Evolutionary conservation across 1,140 invertebrate genomes (phyloP).

Genomic region (Metopolophium dirhodum): DNA sequence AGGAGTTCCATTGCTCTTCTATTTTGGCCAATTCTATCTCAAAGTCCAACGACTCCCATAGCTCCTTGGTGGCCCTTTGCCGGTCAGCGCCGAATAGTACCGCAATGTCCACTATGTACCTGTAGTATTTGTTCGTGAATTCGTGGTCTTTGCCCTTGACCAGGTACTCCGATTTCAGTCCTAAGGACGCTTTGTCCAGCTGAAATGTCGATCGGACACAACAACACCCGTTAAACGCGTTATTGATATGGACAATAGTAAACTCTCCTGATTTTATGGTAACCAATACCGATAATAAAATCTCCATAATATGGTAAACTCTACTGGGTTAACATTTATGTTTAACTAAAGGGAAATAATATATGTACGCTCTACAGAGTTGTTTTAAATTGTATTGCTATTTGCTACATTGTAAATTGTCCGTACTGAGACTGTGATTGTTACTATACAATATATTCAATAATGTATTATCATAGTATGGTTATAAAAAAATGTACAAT

Average conservation of each 20-base stretch:
- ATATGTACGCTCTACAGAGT: no score
- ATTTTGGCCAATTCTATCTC: constrained; percentile 94
- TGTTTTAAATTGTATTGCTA: no score
- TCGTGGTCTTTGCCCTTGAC: constrained; percentile 81
- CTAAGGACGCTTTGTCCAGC: constrained; percentile 91
- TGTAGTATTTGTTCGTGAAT: constrained; percentile 78
- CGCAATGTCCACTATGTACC: constrained; percentile 87
- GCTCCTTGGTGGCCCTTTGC: constrained; percentile 72
- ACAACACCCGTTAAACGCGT: neutral
- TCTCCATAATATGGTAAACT: no score
- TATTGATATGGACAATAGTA: neutral
- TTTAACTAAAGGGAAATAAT: no score
- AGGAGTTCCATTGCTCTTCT: constrained; percentile 89
- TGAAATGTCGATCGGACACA: constrained; percentile 62
- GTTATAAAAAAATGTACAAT: no score
- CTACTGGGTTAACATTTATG: no score
- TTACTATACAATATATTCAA: no score
- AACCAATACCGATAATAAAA: no score
- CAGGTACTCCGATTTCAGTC: constrained; percentile 87
- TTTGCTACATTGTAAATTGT: no score
- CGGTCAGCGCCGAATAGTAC: constrained; percentile 83
- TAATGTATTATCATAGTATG: no score
- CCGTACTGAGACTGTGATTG: no score
- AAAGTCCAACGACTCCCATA: constrained; percentile 85
- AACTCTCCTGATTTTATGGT: no score